Evolutionary conservation across 2,113 vertebrate species (phyloP).

Genomic region (Montifringilla adamsi): DNA sequence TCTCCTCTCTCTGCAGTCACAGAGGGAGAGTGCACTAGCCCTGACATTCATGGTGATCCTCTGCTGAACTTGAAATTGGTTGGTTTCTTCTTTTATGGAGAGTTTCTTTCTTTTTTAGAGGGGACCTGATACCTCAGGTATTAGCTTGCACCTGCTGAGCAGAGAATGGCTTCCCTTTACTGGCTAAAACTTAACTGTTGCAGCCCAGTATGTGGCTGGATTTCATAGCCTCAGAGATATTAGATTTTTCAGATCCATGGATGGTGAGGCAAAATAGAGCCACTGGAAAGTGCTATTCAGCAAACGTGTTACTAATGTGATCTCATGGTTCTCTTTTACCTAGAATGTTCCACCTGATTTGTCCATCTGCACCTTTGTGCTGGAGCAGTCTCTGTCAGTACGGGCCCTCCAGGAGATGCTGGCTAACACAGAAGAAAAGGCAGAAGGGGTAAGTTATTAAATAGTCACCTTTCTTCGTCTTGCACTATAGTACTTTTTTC

Average conservation of each 20-base stretch:
- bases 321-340: conserved; percentile 7
- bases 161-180: background rate
- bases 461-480: background rate
- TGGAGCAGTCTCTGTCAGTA: conserved; percentile 94
- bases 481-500: background rate
- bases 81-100: background rate
- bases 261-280: background rate
- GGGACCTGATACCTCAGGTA: too few species aligned
- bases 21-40: background rate
- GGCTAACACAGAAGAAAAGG: conserved; percentile 89
- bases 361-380: conserved; percentile 95
- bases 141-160: background rate
- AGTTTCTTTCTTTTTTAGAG: background rate
- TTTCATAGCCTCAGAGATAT: background rate
- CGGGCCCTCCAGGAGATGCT: conserved; percentile 96
- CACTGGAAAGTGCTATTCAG: background rate
- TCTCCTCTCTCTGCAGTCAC: background rate
- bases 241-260: background rate
- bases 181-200: background rate
- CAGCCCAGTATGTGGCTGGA: background rate
- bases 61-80: background rate
- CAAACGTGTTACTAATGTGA: background rate
- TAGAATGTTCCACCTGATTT: conserved; percentile 98
- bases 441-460: conserved; percentile 86
- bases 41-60: background rate